A percentile compares a stretch with the other conserved stretches of the same genome.
Conservation (phyloP, 2,888 invertebrate genomes). For the Oscheius sp. region DNA sequence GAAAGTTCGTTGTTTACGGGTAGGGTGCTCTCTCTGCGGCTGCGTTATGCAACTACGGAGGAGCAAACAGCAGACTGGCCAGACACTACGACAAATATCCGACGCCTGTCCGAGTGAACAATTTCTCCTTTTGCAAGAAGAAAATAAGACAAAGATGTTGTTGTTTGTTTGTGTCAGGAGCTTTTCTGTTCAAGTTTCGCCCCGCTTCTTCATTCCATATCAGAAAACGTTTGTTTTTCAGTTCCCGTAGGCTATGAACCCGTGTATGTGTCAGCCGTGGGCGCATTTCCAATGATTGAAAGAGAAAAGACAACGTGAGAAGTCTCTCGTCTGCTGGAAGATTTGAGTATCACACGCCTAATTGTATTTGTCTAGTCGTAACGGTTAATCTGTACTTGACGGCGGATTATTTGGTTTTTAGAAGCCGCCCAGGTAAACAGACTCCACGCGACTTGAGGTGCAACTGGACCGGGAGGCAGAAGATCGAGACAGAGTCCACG, state of each 20-base stretch:
- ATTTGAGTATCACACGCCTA: not conserved
- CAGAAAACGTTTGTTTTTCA: too few relatives aligned
- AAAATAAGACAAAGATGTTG: not conserved
- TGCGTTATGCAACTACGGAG: constrained; percentile 36
- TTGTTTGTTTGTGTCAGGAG: not conserved
- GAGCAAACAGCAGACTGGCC: constrained; percentile 37
- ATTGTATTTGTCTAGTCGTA: constrained; percentile 23
- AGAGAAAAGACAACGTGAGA: not conserved
- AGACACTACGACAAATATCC: constrained; percentile 31
- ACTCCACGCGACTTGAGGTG: constrained; percentile 23
- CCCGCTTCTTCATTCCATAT: too few relatives aligned
- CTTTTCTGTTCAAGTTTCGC: too few relatives aligned
- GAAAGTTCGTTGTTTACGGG: constrained; percentile 37
- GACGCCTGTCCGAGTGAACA: not conserved
- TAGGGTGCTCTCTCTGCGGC: constrained; percentile 18
- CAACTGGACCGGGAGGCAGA: constrained; percentile 19
- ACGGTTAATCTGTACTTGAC: constrained; percentile 36
- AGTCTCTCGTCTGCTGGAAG: not conserved
- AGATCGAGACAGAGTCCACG: not conserved
- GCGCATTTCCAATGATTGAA: too few relatives aligned
- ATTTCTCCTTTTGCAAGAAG: not conserved
- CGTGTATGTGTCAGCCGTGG: too few relatives aligned
- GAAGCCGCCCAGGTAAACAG: constrained; percentile 21
- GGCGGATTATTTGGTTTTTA: constrained; percentile 34
- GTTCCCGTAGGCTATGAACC: too few relatives aligned